Evolutionary conservation across 2,888 invertebrate genomes (phyloP).

Genomic region (Amaurobius ferox): DNA sequence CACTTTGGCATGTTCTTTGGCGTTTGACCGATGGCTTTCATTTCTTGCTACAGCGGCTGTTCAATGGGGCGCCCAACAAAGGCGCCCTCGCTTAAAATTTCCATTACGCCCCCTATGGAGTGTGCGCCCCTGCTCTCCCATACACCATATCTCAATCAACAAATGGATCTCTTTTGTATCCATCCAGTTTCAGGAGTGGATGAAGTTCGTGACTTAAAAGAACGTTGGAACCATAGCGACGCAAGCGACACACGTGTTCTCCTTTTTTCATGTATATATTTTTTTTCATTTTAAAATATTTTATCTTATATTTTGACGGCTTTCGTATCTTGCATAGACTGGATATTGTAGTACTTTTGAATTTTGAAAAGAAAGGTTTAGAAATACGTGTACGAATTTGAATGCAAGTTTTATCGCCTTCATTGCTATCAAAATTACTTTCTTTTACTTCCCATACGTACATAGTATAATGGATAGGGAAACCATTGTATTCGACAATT

Average conservation of each 20-base stretch:
- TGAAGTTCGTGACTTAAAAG: constrained; percentile 43
- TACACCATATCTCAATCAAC: constrained; percentile 44
- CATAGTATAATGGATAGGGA: too few relatives aligned
- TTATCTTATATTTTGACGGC: too few relatives aligned
- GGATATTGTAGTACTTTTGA: too few relatives aligned
- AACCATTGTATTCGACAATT: too few relatives aligned
- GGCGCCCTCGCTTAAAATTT: constrained; percentile 50
- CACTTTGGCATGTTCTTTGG: neutral
- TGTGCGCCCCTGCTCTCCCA: neutral
- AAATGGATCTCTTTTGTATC: constrained; percentile 28
- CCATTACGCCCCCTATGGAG: constrained; percentile 28
- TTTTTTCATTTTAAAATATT: too few relatives aligned
- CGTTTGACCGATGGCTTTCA: constrained; percentile 47
- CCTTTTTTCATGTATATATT: neutral
- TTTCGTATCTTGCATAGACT: too few relatives aligned
- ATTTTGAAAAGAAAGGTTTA: too few relatives aligned
- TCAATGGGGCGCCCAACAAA: constrained; percentile 24
- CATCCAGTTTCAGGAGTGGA: constrained; percentile 36
- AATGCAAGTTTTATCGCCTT: too few relatives aligned
- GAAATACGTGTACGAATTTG: too few relatives aligned
- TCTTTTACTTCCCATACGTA: too few relatives aligned
- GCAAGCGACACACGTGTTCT: neutral
- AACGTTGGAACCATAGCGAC: constrained; percentile 40
- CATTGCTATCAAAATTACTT: too few relatives aligned
- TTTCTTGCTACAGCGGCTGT: constrained; percentile 5